Evolutionary conservation across 2,113 vertebrate species (phyloP).

Genomic region (Nothobranchius kuhntae): DNA sequence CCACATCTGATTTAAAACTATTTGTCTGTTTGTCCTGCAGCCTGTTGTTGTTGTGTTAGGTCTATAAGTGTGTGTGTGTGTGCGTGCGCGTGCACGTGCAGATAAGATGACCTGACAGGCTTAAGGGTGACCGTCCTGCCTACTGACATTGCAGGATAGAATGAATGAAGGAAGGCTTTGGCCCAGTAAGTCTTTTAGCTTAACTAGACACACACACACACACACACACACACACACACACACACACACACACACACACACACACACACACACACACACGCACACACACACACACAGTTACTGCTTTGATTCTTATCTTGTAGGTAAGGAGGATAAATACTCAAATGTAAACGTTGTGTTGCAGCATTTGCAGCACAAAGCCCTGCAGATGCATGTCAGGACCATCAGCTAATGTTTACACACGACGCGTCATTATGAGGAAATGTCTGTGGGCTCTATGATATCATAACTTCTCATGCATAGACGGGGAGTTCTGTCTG

Average conservation of each 20-base stretch:
- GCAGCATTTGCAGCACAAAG: neutral
- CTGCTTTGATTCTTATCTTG: too few species aligned
- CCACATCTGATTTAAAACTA: slow-evolving; percentile 3
- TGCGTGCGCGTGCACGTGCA: slow-evolving; percentile 4
- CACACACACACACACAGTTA: neutral
- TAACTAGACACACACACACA: slow-evolving; percentile 38
- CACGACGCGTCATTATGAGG: too few species aligned
- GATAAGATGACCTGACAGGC: slow-evolving; percentile 55
- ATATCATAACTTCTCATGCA: too few species aligned
- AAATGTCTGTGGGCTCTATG: too few species aligned
- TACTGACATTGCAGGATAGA: slow-evolving; percentile 63
- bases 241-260: neutral
- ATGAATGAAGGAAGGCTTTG: slow-evolving; percentile 50
- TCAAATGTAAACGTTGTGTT: neutral
- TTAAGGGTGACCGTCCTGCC: slow-evolving; percentile 62
- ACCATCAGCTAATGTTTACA: neutral
- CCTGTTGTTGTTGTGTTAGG: slow-evolving; percentile 8
- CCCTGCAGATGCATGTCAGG: neutral
- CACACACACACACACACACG: slow-evolving; percentile 20
- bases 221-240: slow-evolving; percentile 3
- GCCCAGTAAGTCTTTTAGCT: slow-evolving; percentile 50
- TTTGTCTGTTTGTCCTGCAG: slow-evolving; percentile 4
- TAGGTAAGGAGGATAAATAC: too few species aligned
- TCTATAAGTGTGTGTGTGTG: slow-evolving; percentile 18
- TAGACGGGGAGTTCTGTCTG: too few species aligned